Evolutionary conservation across 2,888 invertebrate species (phyloP), one percentile per base, ranked within the genome.

Genomic region (Athalia circularis): DNA sequence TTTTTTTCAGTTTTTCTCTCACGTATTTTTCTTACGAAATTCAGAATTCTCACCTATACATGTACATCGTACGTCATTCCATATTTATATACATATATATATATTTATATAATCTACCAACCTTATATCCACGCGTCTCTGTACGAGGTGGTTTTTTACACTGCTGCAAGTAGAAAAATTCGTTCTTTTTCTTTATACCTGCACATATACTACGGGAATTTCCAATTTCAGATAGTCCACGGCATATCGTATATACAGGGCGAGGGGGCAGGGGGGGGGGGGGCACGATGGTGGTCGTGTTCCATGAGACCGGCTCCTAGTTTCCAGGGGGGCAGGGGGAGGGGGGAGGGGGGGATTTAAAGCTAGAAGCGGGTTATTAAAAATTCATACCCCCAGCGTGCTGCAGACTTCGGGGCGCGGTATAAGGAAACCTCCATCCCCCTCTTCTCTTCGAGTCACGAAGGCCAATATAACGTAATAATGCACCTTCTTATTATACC

Each of bases 191-290:
- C 6, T 15, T 47, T 59, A 43, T 54, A 68, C 68, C 29, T 29
- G 52, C 52, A 52, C 68, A 47, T 65, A 54, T 54, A 50, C 68
- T 52, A 15, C 61, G 75, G 75, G 75, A 75, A 75, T 75, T 75
- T 75, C 62, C 75, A 75, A 75, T 75, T 75, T 75, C 75, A 75
- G 64, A 75, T 75, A 75, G 61, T 75, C 75, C 48, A 48, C 62
- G 29, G 1, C 29, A 29, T 29, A 29, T 29, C 29, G 29, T 29
- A 29, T 29, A n/a, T n/a, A n/a, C n/a, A n/a, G n/a, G n/a, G n/a
- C n/a, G n/a, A n/a, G n/a, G n/a, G n/a, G n/a, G n/a, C n/a, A n/a
- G n/a, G n/a, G n/a, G n/a, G n/a, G n/a, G n/a, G n/a, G n/a, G n/a
- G 29, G 29, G 29, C 2, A 29, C 29, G 29, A 29, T 29, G 29